Percentiles rank a stretch among this genome's conserved stretches.
Evolutionary conservation across 2,888 invertebrate species (phyloP).

Genomic region (Drosophila melanosoma): DNA sequence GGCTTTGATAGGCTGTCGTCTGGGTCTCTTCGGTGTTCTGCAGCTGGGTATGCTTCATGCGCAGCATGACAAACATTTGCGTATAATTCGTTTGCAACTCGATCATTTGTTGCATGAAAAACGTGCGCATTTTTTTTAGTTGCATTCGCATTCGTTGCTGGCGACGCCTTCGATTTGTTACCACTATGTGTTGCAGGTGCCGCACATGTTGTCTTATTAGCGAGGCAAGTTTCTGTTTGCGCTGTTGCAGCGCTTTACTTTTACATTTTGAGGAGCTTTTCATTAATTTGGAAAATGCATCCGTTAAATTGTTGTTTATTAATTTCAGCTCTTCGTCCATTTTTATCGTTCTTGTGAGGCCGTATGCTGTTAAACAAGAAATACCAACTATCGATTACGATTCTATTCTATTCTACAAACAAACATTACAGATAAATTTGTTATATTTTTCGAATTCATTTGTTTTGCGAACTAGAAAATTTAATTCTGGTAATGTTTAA

Average conservation of each 20-base stretch:
- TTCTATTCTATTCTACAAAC: neutral
- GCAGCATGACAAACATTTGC: slow-evolving; percentile 65
- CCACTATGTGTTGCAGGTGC: slow-evolving; percentile 75
- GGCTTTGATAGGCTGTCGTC: neutral
- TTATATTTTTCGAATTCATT: neutral
- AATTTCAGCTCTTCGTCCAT: slow-evolving; percentile 58
- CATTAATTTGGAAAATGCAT: slow-evolving; percentile 43
- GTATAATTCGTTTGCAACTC: slow-evolving; percentile 78
- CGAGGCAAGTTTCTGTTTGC: slow-evolving; percentile 44
- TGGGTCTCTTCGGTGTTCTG: slow-evolving; percentile 1
- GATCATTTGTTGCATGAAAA: slow-evolving; percentile 79
- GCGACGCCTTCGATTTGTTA: slow-evolving; percentile 74
- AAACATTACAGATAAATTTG: neutral
- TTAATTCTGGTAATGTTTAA: neutral
- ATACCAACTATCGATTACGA: neutral
- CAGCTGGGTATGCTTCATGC: slow-evolving; percentile 48
- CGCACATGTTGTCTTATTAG: slow-evolving; percentile 74
- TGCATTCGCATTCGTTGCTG: slow-evolving; percentile 72
- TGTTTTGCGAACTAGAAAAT: neutral
- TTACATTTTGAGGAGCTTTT: neutral
- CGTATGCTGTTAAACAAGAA: neutral
- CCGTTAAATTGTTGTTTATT: slow-evolving; percentile 48
- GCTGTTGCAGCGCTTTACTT: slow-evolving; percentile 17
- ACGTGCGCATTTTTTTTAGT: slow-evolving; percentile 69
- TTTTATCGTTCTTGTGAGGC: slow-evolving; percentile 1